Evolutionary conservation across 2,888 invertebrate species (phyloP), one percentile per base, ranked within the genome.

Genomic region (Cybosia mesomella): DNA sequence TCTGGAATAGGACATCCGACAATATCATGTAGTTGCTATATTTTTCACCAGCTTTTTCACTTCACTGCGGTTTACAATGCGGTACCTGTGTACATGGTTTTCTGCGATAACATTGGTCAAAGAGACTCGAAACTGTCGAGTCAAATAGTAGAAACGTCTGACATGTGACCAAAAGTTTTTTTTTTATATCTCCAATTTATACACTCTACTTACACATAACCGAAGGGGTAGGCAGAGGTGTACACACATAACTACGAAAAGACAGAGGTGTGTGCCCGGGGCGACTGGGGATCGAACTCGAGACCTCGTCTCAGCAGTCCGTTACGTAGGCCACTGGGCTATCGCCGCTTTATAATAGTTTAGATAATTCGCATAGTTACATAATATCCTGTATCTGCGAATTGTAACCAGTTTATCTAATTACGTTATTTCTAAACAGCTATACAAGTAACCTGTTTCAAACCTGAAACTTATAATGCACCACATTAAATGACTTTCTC

Each of bases 401-500:
- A 57, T 57, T 24, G 32, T 9, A 24, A 57, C 64, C 24, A 3
- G 64, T 64, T 64, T 21, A 15, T 13, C 21, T 24, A 39, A 43
- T 57, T 18, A 39, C 21, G 18, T 10, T 55, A 64, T 55, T 39
- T 54, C 39, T 39, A 39, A 34, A 32, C 53, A 18, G 54, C 22
- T 54, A 54, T 34, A 8, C 13, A 34, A 39, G 39, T 10, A 36
- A 55, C 54, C 54, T 7, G 54, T 55, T 39, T 63, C 10, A 36
- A 63, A 63, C 18, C 15, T 24, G 36, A 64, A 55, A 39, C 39
- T 43, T 22, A 28, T 58, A 28, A n/a, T 24, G 22, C 5, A 55
- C 0, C 22, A 49, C n/a, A 49, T 49, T 55, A 63, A 54, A 63
- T 63, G 34, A 55, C 21, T 63, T 63, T 53, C 54, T 63, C 63